Conservation (phyloP, 2,797 vertebrate species). For the Myiotriccus ornatus region DNA sequence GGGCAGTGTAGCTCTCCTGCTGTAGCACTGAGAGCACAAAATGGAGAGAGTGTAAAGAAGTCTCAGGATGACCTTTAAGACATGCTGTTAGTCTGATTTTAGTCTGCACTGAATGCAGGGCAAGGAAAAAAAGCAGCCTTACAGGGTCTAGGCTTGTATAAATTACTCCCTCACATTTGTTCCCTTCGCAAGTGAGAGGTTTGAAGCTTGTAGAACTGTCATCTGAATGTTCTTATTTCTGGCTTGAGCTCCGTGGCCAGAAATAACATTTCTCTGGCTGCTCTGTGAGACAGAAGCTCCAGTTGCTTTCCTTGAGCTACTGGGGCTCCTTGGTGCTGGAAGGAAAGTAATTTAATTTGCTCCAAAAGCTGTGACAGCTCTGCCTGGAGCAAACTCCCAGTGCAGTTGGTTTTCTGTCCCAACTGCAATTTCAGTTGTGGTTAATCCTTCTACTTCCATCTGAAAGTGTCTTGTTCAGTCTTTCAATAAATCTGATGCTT, state of each 20-base stretch:
- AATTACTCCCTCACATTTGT: neutral
- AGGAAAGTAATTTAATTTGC: neutral
- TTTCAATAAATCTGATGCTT: neutral
- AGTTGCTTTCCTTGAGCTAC: neutral
- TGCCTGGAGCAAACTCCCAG: neutral
- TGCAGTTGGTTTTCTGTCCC: neutral
- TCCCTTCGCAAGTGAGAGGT: neutral
- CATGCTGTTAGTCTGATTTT: neutral
- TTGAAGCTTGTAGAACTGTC: neutral
- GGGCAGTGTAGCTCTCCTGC: neutral
- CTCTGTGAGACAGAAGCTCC: neutral
- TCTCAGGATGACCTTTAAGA: neutral
- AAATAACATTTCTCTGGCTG: neutral
- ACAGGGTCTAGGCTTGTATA: neutral
- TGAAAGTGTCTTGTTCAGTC: neutral
- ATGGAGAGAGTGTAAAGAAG: neutral
- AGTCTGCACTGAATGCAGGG: neutral
- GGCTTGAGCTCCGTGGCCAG: neutral
- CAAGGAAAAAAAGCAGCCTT: neutral
- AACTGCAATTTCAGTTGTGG: neutral
- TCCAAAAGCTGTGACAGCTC: neutral
- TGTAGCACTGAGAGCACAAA: neutral
- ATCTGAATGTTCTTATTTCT: constrained; percentile 43
- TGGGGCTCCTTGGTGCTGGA: neutral
- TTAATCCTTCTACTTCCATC: neutral